Base-by-base conservation (phyloP, 2,113 vertebrate genomes). In the Toxotes jaculatrix region DNA sequence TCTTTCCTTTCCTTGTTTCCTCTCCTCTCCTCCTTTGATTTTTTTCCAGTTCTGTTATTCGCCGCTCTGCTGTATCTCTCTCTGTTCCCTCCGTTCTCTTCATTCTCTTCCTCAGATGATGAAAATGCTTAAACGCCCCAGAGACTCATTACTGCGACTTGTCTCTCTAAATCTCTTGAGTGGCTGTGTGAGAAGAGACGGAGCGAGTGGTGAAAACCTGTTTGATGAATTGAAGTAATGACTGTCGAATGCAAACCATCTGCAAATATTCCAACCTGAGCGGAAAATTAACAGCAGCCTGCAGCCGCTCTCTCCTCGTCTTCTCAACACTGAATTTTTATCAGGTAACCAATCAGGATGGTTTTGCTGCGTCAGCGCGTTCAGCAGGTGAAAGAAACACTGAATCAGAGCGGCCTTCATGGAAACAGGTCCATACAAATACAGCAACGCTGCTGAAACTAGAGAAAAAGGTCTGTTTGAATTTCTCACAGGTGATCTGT, bases 151-250 rank as follows among this genome's bases (percentile, higher is more conserved):
- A 88, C 65, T 57, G 11, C 16, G 16, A 67, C 43, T 61, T 42
- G 70, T 79, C 78, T 84, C 73, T 62, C 32, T 87, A 40, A 83
- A 82, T 76, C 76, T 79, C 70, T 42, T 0, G 17, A 47, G 72
- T 9, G 49, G 43, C 53, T 51, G 1, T 21, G 7, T 5, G 79
- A 67, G 76, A 61, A 6, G 59, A 55, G 79, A 56, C 45, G n/a
- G 57, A 70, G 63, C 31, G 70, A 55, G 62, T 36, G 43, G 51
- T 56, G 31, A 73, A 77, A 71, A 71, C 42, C 68, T 21, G 59
- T 74, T 80, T 83, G 73, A 85, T 81, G 79, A 90, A 87, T 74
- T 71, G 23, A 59, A 63, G 69, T 70, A 80, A 82, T 51, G 75
- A 77, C 63, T 47, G 69, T 82, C 49, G 64, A 45, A 74, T 36